Percentiles rank a stretch among this genome's conserved stretches.
phyloP scores from a whole-genome alignment of 2,888 invertebrate genomes.

The Tillus elongatus region DNA sequence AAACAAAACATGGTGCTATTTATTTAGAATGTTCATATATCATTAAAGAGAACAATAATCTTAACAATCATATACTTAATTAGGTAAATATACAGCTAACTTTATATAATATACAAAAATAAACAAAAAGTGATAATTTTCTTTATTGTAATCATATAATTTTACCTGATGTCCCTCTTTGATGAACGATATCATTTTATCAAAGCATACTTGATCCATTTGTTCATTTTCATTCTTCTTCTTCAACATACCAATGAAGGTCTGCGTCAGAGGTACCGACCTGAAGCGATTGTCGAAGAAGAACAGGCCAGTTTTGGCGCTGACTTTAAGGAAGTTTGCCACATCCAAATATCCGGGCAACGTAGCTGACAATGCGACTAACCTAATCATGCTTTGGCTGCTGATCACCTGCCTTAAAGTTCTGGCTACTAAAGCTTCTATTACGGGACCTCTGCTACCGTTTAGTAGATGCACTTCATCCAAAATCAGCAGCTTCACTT shows the following conservation, averaged over 20 bases:
- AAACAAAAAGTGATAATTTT: no score
- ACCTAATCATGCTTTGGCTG: slow-evolving; percentile 89
- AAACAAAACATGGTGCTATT: slow-evolving; percentile 13
- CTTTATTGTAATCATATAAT: slow-evolving; percentile 38
- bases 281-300: slow-evolving; percentile 91
- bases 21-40: no score
- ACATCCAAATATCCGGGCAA: slow-evolving; percentile 97
- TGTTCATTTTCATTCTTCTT: slow-evolving; percentile 48
- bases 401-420: slow-evolving; percentile 88
- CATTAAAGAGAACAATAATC: no score
- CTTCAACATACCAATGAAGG: slow-evolving; percentile 56
- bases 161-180: slow-evolving; percentile 77
- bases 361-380: slow-evolving; percentile 94
- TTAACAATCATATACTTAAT: no score
- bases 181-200: slow-evolving; percentile 77
- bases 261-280: slow-evolving; percentile 88
- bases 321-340: slow-evolving; percentile 87
- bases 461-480: slow-evolving; percentile 97
- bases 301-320: slow-evolving; percentile 83
- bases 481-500: slow-evolving; percentile 88
- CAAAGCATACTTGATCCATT: slow-evolving; percentile 90
- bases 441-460: slow-evolving; percentile 94
- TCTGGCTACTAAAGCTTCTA: slow-evolving; percentile 92
- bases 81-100: no score
- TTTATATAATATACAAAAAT: no score